These are phyloP conservation scores for Pardalotus punctatus DNA, from an alignment of 2,113 vertebrate genomes.

Conservation along the genomic window DNA sequence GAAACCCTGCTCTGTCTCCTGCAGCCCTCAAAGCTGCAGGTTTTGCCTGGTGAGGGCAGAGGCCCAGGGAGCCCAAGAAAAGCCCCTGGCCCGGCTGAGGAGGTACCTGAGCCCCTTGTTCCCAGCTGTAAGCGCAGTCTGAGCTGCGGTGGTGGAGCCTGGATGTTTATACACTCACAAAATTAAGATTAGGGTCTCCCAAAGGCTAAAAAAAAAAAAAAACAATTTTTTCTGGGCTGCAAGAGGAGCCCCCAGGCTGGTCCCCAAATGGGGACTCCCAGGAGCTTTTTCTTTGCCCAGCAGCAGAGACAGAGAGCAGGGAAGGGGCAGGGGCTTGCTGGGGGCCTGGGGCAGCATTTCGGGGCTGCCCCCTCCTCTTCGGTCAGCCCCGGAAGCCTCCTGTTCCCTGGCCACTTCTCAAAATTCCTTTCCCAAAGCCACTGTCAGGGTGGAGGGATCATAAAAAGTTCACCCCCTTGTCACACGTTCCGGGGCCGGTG, in stretches of 20 bases:
- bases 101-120: accelerated
- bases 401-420: neutral
- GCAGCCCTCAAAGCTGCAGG: neutral
- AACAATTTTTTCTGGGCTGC: neutral
- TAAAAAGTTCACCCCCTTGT: constrained; percentile 35
- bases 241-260: neutral
- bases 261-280: neutral
- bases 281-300: neutral
- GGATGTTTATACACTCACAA: neutral
- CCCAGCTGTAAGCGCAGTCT: neutral
- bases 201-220: neutral
- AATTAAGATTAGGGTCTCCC: neutral
- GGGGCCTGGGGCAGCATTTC: neutral
- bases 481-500: neutral
- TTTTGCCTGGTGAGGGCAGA: neutral
- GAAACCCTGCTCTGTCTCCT: neutral
- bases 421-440: neutral
- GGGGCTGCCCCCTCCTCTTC: neutral
- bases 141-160: neutral
- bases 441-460: neutral
- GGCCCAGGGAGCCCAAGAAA: neutral
- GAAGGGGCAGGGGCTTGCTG: neutral
- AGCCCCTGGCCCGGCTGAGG: neutral
- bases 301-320: neutral
- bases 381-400: neutral